These are phyloP conservation scores for Falco naumanni DNA, from an alignment of 2,797 vertebrate genomes.

Conservation along the genomic window DNA sequence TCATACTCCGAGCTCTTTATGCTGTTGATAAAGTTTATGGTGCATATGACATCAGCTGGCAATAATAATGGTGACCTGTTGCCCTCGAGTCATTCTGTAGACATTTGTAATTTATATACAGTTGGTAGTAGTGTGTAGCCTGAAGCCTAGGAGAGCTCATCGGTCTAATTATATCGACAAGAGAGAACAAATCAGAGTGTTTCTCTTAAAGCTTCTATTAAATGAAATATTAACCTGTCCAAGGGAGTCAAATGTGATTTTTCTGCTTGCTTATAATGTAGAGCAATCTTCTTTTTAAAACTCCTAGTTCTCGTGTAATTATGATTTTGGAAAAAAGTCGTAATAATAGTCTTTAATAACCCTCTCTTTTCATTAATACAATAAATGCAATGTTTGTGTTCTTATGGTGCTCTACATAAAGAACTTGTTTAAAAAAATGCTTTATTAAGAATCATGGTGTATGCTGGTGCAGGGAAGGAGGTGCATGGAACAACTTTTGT, in stretches of 20 bases:
- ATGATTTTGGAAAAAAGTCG: not conserved
- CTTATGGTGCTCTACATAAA: not conserved
- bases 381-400: not conserved
- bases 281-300: not conserved
- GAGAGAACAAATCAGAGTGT: not conserved
- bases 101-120: constrained; percentile 26
- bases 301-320: not conserved
- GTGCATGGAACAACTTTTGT: not conserved
- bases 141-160: not conserved
- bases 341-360: not conserved
- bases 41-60: not conserved
- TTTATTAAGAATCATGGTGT: not conserved
- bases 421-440: not conserved
- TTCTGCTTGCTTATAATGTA: not conserved
- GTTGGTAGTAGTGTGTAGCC: not conserved
- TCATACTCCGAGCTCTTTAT: not conserved
- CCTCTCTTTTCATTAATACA: not conserved
- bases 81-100: not conserved
- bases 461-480: not conserved
- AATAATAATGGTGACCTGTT: not conserved
- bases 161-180: not conserved
- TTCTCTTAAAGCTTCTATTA: not conserved
- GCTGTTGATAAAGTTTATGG: constrained; percentile 36
- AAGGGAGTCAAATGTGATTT: not conserved
- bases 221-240: not conserved